Evolutionary conservation across 2,888 invertebrate species (phyloP).

Genomic region (Caenorhabditis sp.): DNA sequence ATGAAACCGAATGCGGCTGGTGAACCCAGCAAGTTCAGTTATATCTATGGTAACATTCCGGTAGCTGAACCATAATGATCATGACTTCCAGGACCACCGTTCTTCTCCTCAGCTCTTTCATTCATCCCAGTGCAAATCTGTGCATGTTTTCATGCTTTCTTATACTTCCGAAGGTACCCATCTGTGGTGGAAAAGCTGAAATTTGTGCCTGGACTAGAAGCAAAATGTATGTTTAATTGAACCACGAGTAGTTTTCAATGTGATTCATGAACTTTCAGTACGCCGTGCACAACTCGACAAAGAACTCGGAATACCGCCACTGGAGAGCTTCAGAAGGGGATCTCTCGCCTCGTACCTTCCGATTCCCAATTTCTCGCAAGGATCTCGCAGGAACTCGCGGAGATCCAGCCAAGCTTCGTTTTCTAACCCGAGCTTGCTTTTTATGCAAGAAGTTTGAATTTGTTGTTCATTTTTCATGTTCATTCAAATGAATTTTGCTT

Average conservation of each 20-base stretch:
- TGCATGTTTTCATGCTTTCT: constrained; percentile 74
- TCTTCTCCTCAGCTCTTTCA: constrained; percentile 74
- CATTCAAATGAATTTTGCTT: background rate
- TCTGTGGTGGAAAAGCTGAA: constrained; percentile 69
- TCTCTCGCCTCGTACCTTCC: constrained; percentile 69
- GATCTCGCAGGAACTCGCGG: constrained; percentile 59
- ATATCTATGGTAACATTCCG: constrained; percentile 66
- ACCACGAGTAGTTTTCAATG: background rate
- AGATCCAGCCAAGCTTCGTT: constrained; percentile 65
- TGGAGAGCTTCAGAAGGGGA: constrained; percentile 65
- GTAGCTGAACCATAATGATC: background rate
- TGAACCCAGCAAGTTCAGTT: constrained; percentile 75
- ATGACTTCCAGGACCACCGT: constrained; percentile 68
- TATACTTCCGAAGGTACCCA: constrained; percentile 71
- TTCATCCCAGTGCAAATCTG: constrained; percentile 77
- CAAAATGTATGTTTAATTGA: constrained; percentile 46
- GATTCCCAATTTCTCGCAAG: constrained; percentile 57
- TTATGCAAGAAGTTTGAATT: constrained; percentile 57
- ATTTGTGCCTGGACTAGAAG: constrained; percentile 70
- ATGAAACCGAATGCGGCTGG: constrained; percentile 78
- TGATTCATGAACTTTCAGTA: constrained; percentile 49
- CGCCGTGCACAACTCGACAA: constrained; percentile 70
- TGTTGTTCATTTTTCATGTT: background rate
- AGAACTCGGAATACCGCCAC: constrained; percentile 70
- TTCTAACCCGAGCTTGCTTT: constrained; percentile 57